Evolutionary conservation across 2,888 invertebrate species (phyloP), one percentile per base, ranked within the genome.

Genomic region (Cheilosia vernalis): DNA sequence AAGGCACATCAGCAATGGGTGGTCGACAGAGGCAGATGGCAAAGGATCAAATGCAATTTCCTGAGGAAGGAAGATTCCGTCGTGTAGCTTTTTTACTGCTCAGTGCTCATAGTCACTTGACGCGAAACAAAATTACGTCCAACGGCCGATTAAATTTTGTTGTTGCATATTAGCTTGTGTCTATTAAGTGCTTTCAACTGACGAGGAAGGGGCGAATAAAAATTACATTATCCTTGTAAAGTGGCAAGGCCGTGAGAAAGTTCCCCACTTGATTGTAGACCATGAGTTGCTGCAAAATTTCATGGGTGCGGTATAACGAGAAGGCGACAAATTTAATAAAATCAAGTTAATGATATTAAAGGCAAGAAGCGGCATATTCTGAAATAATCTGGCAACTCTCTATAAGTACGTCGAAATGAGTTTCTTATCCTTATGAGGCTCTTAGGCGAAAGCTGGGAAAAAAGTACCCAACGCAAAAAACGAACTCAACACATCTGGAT

Each of bases 21-120:
- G 10, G 10, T 9, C 10, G 33, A 10, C 1, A 10, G 33, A 42
- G 19, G 30, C 19, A 61, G 56, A 58, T 30, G 69, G 53, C 73
- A 79, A 27, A 40, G 69, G 79, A 84, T 79, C 79, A 76, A 84
- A 80, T 84, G 84, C 80, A 84, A 80, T 84, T 84, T 84, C 80
- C 84, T 80, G 15, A 53, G 60, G 80, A 76, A 69, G 60, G 56
- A 69, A 74, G 67, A 49, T 69, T 64, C 56, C 42, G 44, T 73
- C 58, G 42, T 63, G 56, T n/a, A 19, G 56, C 19, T 7, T 5
- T 63, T 78, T 40, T 61, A 55, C 13, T 56, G 64, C 27, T 47
- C 27, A 24, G 17, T 33, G 24, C 72, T 77, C 44, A 9, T 64
- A 49, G 51, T 49, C 69, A 64, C 73, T 84, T 84, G 74, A 80